Evolutionary conservation across 1,140 invertebrate species (phyloP).

Genomic region (Saccostrea echinata): DNA sequence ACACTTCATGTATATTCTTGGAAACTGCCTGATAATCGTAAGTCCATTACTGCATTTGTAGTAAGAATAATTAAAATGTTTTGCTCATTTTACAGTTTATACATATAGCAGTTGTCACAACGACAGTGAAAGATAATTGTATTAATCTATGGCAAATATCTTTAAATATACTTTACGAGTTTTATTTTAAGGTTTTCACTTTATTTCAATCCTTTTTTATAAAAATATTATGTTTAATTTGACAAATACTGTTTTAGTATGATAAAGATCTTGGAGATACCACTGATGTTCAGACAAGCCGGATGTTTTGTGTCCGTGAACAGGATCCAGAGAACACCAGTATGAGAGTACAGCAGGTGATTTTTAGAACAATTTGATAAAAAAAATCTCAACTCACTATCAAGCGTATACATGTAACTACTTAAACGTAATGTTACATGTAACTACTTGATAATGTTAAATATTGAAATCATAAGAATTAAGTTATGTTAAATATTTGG

Average conservation of each 20-base stretch:
- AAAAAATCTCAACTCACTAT: not conserved
- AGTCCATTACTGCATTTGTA: conserved; percentile 30
- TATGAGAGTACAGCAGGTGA: conserved; percentile 62
- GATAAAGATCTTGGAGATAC: conserved; percentile 54
- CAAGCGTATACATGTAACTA: not conserved
- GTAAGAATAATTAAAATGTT: not conserved
- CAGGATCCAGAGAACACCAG: conserved; percentile 47
- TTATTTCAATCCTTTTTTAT: too few species aligned
- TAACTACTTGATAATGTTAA: too few species aligned
- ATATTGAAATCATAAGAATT: too few species aligned
- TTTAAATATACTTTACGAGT: too few species aligned
- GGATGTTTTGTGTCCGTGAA: conserved; percentile 66
- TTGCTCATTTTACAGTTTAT: not conserved
- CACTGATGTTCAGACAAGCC: conserved; percentile 20
- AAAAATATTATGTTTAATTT: not conserved
- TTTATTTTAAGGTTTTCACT: too few species aligned
- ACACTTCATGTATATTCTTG: conserved; percentile 65
- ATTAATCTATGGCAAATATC: too few species aligned
- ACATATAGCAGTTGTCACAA: not conserved
- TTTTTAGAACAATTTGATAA: not conserved
- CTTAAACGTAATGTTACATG: too few species aligned
- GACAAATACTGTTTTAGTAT: conserved; percentile 57
- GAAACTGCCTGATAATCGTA: conserved; percentile 69
- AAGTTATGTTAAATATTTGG: too few species aligned
- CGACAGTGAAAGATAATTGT: too few species aligned